Conservation (phyloP, 2,888 invertebrate species). For the Apotomis betuletana region DNA sequence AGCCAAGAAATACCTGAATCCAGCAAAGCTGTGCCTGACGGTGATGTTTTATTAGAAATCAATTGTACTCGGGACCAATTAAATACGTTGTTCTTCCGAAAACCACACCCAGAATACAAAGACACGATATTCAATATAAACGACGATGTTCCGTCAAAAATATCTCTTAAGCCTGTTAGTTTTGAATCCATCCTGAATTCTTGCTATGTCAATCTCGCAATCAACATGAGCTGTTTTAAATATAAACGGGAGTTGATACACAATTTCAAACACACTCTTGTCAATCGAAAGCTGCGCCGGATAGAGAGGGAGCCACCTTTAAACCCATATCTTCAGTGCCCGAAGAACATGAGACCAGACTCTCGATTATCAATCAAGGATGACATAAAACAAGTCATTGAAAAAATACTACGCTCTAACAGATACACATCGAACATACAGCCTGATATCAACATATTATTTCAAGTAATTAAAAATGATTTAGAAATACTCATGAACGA, state of each 20-base stretch:
- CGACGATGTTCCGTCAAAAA: conserved; percentile 46
- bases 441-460: background rate
- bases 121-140: conserved; percentile 59
- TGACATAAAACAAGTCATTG: background rate
- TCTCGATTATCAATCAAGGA: background rate
- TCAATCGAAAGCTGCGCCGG: conserved; percentile 53
- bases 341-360: background rate
- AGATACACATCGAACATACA: background rate
- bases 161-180: conserved; percentile 43
- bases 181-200: conserved; percentile 57
- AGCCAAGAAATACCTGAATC: conserved; percentile 15
- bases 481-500: background rate
- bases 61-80: conserved; percentile 57
- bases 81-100: conserved; percentile 55
- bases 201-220: conserved; percentile 50
- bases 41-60: conserved; percentile 57
- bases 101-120: conserved; percentile 50
- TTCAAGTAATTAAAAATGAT: background rate
- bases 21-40: conserved; percentile 25
- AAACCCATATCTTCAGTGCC: conserved; percentile 43
- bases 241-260: conserved; percentile 51
- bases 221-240: conserved; percentile 47
- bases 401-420: conserved; percentile 1
- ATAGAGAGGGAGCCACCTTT: conserved; percentile 25
- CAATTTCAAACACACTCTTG: conserved; percentile 51